Base-by-base conservation (phyloP, 2,888 invertebrate genomes). In the Heterodera filipjevi region DNA sequence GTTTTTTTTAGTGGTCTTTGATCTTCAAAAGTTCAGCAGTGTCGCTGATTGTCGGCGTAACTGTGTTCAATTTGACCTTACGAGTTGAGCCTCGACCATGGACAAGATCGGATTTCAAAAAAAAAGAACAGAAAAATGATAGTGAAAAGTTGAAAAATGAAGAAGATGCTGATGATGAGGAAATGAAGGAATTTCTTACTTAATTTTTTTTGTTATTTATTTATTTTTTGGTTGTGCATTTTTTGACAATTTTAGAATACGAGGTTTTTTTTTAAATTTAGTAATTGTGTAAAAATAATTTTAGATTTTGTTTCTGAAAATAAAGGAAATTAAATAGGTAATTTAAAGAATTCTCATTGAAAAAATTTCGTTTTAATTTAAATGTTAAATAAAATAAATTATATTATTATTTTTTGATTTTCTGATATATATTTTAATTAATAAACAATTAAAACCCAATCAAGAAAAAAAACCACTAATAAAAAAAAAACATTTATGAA, bases 31-130 rank as follows among this genome's bases (percentile, higher is more conserved):
- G 27, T 27, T 59, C 59, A n/a, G 59, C 27, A n/a, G 59, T 59
- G 10, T 59, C 59, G n/a, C 59, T 59, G 5, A n/a, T 27, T 8
- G 10, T 59, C 59, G 59, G 59, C 5, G 59, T 27, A 59, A 59
- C 59, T 59, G 59, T 59, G n/a, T 59, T 59, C 59, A 59, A 59
- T 59, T 59, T 59, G 59, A 59, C 59, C 2, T 22, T 59, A 59
- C n/a, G 59, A 59, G 59, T 59, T 59, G 59, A 59, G 59, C 59
- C 59, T 27, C n/a, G 59, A 27, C 27, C 71, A 30, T 70, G 71
- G 71, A 70, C 39, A 12, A 32, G n/a, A 10, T 10, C 32, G n/a
- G 32, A 70, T 70, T 70, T 59, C 59, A 59, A 59, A 27, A 27
- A 59, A 27, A 27, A 59, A 10, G 27, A 6, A 27, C n/a, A n/a